Evolutionary conservation across 2,113 vertebrate species (phyloP).

Genomic region (Chlamydotis undulata): DNA sequence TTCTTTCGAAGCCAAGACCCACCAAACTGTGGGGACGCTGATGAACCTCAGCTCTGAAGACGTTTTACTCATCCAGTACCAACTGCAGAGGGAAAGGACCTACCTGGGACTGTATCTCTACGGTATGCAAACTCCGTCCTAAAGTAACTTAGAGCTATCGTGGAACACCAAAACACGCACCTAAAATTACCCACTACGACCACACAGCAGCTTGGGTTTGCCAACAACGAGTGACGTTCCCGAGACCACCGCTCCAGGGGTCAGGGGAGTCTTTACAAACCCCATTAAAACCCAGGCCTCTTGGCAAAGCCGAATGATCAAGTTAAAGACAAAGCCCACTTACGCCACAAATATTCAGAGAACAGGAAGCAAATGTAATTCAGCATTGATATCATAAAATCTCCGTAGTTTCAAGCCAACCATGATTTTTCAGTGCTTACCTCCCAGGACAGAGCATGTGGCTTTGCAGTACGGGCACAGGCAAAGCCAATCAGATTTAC

Average conservation of each 20-base stretch:
- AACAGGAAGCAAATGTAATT: neutral
- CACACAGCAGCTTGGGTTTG: accelerated
- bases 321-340: neutral
- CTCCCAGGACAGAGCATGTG: neutral
- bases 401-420: neutral
- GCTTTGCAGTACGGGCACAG: neutral
- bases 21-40: neutral
- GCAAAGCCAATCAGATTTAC: neutral
- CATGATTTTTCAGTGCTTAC: neutral
- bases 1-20: constrained; percentile 15
- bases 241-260: accelerated
- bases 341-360: neutral
- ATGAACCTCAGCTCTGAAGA: constrained; percentile 41
- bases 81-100: neutral
- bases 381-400: neutral
- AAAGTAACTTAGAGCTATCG: neutral
- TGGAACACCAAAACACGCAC: accelerated
- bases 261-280: neutral
- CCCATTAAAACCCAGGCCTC: neutral
- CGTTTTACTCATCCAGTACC: constrained; percentile 24
- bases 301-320: neutral
- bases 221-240: neutral
- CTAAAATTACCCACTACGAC: neutral
- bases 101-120: constrained; percentile 53
- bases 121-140: neutral